Conservation (phyloP, 2,113 vertebrate species). For the Diphyllodes magnificus region DNA sequence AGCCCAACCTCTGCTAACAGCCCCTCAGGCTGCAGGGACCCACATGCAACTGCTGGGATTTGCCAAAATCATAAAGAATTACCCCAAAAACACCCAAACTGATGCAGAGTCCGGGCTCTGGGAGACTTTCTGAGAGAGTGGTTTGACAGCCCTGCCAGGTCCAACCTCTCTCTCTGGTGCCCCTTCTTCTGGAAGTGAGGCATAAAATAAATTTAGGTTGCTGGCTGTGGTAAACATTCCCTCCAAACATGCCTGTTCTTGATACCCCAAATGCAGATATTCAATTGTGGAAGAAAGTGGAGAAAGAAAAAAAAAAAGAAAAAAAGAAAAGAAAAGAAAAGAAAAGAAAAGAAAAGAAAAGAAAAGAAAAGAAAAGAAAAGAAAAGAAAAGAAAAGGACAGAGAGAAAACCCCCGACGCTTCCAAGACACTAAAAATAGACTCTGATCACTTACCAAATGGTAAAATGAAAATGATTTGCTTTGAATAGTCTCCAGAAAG, state of each 20-base stretch:
- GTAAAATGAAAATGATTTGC: constrained; percentile 68
- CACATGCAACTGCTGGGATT: neutral
- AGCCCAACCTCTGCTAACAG: neutral
- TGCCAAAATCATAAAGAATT: neutral
- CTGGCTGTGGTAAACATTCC: neutral
- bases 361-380: neutral
- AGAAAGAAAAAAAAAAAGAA: neutral
- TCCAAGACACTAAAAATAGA: constrained; percentile 62
- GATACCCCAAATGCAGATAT: constrained; percentile 16
- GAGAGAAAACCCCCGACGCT: neutral
- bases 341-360: neutral
- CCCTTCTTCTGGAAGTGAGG: constrained; percentile 1
- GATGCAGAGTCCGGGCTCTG: neutral
- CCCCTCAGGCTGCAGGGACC: neutral
- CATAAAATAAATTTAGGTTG: constrained; percentile 10
- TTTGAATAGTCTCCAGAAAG: constrained; percentile 70
- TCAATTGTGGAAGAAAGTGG: neutral
- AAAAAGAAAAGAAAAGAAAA: neutral
- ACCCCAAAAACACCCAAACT: neutral
- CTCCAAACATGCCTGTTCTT: constrained; percentile 41
- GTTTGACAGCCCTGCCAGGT: neutral
- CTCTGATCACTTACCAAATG: constrained; percentile 62
- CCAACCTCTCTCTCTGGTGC: neutral
- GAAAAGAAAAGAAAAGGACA: neutral
- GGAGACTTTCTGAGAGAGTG: neutral